Evolutionary conservation across 2,797 vertebrate species (phyloP).

Genomic region (Lepilemur septentrionalis): DNA sequence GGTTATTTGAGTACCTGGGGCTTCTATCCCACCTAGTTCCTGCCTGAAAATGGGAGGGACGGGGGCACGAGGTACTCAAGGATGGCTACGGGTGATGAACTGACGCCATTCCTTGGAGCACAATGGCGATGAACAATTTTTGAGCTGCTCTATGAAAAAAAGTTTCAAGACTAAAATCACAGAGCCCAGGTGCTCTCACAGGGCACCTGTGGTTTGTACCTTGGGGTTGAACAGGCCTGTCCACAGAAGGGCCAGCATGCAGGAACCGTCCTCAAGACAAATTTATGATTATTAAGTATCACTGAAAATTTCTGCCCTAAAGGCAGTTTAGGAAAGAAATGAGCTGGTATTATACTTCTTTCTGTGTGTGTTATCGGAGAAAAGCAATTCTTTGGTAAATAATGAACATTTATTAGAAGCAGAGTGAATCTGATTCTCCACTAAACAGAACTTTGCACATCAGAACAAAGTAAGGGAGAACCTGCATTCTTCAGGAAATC

Average conservation of each 20-base stretch:
- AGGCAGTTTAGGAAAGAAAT: not conserved
- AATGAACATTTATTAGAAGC: not conserved
- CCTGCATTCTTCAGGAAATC: not conserved
- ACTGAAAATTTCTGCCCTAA: not conserved
- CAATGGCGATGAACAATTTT: not conserved
- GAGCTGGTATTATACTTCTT: not conserved
- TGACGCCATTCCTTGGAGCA: not conserved
- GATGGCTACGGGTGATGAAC: not conserved
- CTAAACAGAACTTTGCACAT: too few species aligned
- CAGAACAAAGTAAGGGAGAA: not conserved
- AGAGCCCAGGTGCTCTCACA: not conserved
- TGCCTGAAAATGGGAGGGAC: not conserved
- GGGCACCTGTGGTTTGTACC: not conserved
- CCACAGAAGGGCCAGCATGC: not conserved
- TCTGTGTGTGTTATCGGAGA: not conserved
- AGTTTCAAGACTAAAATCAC: not conserved
- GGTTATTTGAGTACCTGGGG: not conserved
- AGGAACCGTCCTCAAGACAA: not conserved
- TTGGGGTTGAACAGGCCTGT: not conserved
- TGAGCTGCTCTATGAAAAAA: not conserved
- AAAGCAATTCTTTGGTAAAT: not conserved
- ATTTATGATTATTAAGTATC: not conserved
- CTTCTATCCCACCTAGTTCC: not conserved
- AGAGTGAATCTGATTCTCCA: not conserved
- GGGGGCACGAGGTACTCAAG: rapidly evolving